Evolutionary conservation across 2,888 invertebrate genomes (phyloP).

Genomic region (Drosophila rellima): DNA sequence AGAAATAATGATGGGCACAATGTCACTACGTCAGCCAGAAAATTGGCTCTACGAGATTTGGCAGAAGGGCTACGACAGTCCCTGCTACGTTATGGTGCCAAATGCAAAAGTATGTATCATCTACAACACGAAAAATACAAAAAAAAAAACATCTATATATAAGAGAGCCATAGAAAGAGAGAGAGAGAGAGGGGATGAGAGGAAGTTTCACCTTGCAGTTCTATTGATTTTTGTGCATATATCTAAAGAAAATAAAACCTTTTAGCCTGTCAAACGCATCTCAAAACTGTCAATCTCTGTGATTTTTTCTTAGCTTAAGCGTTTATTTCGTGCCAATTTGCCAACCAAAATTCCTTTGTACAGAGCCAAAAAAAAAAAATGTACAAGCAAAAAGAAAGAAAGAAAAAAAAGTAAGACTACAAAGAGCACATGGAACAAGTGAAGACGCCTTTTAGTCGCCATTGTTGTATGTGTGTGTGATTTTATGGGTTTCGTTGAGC

Average conservation of each 20-base stretch:
- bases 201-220: slow-evolving; percentile 55
- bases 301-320: background rate
- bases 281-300: slow-evolving; percentile 25
- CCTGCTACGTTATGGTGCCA: slow-evolving; percentile 90
- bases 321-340: slow-evolving; percentile 16
- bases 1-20: slow-evolving; percentile 84
- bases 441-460: slow-evolving; percentile 41
- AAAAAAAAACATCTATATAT: slow-evolving; percentile 9
- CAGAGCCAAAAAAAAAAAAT: slow-evolving; percentile 9
- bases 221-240: slow-evolving; percentile 55
- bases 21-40: slow-evolving; percentile 86
- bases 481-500: slow-evolving; percentile 33
- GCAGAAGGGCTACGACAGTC: slow-evolving; percentile 89
- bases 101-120: slow-evolving; percentile 88
- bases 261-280: slow-evolving; percentile 30
- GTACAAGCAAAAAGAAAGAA: background rate
- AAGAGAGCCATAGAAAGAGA: slow-evolving; percentile 1
- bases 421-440: slow-evolving; percentile 56
- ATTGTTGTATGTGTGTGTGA: slow-evolving; percentile 31
- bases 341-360: slow-evolving; percentile 13
- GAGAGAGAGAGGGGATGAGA: background rate
- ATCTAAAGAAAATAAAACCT: slow-evolving; percentile 23
- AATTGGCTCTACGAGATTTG: slow-evolving; percentile 89
- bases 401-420: slow-evolving; percentile 22
- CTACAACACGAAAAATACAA: background rate